phyloP scores from a whole-genome alignment of 2,888 invertebrate genomes.

The Invenusta paracnida region DNA sequence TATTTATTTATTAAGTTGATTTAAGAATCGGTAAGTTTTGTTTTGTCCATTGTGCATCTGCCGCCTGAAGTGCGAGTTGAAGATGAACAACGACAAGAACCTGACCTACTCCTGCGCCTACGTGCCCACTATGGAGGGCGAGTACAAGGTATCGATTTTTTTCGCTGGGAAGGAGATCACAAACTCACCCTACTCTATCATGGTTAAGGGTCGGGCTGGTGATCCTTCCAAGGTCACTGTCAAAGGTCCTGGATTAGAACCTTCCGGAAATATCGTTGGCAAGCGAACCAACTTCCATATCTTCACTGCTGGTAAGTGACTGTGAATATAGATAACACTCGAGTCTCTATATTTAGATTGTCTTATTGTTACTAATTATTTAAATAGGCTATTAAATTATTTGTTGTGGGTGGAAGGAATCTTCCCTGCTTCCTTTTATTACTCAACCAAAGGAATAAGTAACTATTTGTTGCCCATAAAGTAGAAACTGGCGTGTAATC shows the following conservation, averaged over 20 bases:
- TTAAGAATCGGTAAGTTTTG: too few relatives aligned
- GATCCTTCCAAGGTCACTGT: constrained; percentile 73
- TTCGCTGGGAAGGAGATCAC: constrained; percentile 74
- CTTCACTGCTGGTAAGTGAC: constrained; percentile 52
- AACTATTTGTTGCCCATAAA: too few relatives aligned
- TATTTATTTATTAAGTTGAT: too few relatives aligned
- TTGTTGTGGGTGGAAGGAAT: too few relatives aligned
- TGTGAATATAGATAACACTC: background rate
- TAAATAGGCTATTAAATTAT: too few relatives aligned
- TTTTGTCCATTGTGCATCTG: too few relatives aligned
- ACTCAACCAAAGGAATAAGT: too few relatives aligned
- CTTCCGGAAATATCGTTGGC: constrained; percentile 69
- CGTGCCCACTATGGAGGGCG: constrained; percentile 73
- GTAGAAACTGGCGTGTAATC: too few relatives aligned
- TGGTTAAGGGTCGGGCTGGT: constrained; percentile 74
- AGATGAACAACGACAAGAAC: constrained; percentile 77
- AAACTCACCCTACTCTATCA: constrained; percentile 73
- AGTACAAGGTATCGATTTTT: constrained; percentile 71
- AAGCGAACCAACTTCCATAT: constrained; percentile 74
- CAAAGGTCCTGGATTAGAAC: constrained; percentile 72
- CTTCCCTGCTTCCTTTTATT: too few relatives aligned
- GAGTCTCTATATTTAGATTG: too few relatives aligned
- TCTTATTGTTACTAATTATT: too few relatives aligned
- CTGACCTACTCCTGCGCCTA: constrained; percentile 76
- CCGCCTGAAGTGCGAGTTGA: constrained; percentile 74